Percentiles rank a stretch among this genome's conserved stretches.
Evolutionary conservation across 2,888 invertebrate genomes (phyloP).

Genomic region (Chaitophorus viminalis): DNA sequence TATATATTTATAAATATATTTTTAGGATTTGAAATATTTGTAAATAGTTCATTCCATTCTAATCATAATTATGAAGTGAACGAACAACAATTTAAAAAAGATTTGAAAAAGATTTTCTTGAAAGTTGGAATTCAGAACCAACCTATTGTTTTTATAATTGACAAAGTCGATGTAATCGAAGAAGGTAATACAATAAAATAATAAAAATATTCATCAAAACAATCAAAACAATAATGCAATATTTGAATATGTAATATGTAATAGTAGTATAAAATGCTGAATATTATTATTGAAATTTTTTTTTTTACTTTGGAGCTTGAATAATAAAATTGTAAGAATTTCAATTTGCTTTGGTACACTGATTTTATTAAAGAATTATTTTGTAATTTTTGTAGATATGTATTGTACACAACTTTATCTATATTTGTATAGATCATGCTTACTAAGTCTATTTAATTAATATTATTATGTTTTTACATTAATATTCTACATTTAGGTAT

Average conservation of each 20-base stretch:
- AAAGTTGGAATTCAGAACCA: constrained; percentile 43
- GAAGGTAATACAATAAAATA: constrained; percentile 30
- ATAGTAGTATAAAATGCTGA: too few relatives aligned
- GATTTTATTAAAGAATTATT: too few relatives aligned
- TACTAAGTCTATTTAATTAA: too few relatives aligned
- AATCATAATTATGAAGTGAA: not conserved
- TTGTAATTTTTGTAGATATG: too few relatives aligned
- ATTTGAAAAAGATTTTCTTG: constrained; percentile 30
- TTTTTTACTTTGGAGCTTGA: not conserved
- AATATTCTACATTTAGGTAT: not conserved
- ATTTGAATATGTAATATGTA: not conserved
- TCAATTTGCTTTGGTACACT: too few relatives aligned
- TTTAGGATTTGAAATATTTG: constrained; percentile 32
- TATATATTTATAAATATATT: not conserved
- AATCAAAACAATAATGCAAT: not conserved
- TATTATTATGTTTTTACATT: too few relatives aligned
- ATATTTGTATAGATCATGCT: too few relatives aligned
- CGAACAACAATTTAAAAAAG: constrained; percentile 23
- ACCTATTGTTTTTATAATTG: constrained; percentile 37
- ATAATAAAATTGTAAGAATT: too few relatives aligned
- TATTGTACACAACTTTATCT: too few relatives aligned
- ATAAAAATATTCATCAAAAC: not conserved
- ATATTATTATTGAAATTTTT: not conserved
- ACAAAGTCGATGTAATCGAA: constrained; percentile 24
- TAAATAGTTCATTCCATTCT: constrained; percentile 4